Conservation (phyloP, 37 sponge, comb jelly and placozoan species). For the Aplysina aerophoba region DNA sequence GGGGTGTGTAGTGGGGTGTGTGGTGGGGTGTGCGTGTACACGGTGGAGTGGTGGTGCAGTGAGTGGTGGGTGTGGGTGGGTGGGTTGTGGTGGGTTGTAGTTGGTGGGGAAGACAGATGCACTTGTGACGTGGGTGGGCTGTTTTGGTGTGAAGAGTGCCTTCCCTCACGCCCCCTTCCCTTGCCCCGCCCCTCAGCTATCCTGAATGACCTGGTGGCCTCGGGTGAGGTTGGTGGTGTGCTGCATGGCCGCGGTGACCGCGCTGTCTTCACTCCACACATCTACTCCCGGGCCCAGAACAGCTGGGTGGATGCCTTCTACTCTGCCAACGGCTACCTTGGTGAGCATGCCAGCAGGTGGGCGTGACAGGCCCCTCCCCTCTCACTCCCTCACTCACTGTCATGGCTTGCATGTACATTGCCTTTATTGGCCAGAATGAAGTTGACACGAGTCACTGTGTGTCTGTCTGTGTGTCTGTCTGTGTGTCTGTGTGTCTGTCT, state of each 20-base stretch:
- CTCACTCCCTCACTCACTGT: too few relatives aligned
- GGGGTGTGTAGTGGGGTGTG: neutral
- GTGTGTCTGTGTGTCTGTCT: neutral
- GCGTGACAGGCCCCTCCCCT: too few relatives aligned
- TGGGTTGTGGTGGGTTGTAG: neutral
- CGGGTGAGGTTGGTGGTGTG: constrained; percentile 66
- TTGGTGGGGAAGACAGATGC: neutral
- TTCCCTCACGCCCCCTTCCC: neutral
- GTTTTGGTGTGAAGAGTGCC: neutral
- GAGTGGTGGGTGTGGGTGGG: neutral
- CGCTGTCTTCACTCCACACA: constrained; percentile 78
- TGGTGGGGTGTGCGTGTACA: constrained; percentile 6
- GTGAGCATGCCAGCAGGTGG: constrained; percentile 14
- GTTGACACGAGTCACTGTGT: too few relatives aligned
- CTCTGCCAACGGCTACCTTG: constrained; percentile 84
- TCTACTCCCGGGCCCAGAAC: constrained; percentile 82
- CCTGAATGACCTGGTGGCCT: constrained; percentile 61
- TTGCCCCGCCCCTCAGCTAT: constrained; percentile 48
- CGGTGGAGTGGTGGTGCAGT: neutral
- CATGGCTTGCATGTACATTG: too few relatives aligned
- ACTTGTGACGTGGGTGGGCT: too few relatives aligned
- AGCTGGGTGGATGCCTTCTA: constrained; percentile 92
- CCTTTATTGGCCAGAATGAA: too few relatives aligned
- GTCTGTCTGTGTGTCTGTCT: too few relatives aligned
- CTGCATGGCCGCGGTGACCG: constrained; percentile 76